These are phyloP conservation scores for Cistogaster globosa DNA, from an alignment of 2,888 invertebrate species.

Conservation along the genomic window DNA sequence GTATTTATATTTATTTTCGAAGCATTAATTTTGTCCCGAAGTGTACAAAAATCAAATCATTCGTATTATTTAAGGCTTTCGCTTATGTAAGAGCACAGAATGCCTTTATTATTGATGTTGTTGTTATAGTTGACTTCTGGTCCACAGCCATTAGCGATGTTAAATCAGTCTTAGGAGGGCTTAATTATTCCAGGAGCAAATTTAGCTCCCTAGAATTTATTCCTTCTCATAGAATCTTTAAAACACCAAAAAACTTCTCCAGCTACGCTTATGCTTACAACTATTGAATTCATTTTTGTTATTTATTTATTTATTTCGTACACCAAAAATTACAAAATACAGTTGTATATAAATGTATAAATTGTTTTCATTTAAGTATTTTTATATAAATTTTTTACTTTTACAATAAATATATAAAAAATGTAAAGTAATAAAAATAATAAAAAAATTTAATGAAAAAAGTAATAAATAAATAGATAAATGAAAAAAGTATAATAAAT, in stretches of 20 bases:
- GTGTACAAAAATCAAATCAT: too few species aligned
- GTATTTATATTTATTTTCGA: too few species aligned
- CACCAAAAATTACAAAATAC: conserved; percentile 71
- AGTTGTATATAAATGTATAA: conserved; percentile 68
- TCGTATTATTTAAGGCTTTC: background rate
- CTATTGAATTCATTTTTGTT: background rate
- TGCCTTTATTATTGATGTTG: too few species aligned
- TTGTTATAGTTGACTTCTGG: too few species aligned
- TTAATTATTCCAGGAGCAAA: too few species aligned
- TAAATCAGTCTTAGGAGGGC: too few species aligned
- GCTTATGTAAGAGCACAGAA: background rate
- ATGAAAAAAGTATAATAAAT: conserved; percentile 4
- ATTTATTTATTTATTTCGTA: conserved; percentile 56
- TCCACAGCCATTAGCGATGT: too few species aligned
- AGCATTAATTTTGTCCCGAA: too few species aligned
- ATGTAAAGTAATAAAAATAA: conserved; percentile 29
- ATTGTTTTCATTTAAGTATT: conserved; percentile 20
- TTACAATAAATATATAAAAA: conserved; percentile 43
- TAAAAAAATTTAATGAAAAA: conserved; percentile 14
- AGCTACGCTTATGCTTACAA: background rate
- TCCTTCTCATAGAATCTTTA: too few species aligned
- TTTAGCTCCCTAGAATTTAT: too few species aligned
- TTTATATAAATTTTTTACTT: conserved; percentile 52
- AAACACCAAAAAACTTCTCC: background rate
- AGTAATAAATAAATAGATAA: conserved; percentile 10